A percentile compares a stretch with the other conserved stretches of the same genome.
phyloP scores from a whole-genome alignment of 1,140 invertebrate genomes.

The Procambarus clarkii region DNA sequence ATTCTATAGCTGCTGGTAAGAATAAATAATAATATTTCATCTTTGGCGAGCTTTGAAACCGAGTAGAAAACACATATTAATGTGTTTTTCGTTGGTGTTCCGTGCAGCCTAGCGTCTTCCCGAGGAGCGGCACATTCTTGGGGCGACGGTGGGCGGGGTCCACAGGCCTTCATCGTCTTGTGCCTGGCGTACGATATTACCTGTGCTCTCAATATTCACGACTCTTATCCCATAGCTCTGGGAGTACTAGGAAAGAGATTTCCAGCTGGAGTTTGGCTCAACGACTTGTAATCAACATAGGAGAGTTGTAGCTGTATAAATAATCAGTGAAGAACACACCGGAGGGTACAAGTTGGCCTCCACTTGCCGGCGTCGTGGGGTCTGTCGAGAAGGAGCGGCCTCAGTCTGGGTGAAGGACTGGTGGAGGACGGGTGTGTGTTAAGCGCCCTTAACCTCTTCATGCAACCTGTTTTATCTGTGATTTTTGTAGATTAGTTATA shows the following conservation, averaged over 20 bases:
- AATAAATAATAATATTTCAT: no score
- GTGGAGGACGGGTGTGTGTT: constrained; percentile 36
- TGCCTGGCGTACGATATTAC: background rate
- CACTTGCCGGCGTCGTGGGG: constrained; percentile 9
- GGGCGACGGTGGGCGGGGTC: constrained; percentile 31
- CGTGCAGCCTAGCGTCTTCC: background rate
- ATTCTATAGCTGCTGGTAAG: no score
- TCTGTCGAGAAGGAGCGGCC: constrained; percentile 28
- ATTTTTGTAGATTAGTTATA: constrained; percentile 37
- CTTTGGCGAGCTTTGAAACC: background rate
- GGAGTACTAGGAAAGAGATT: no score
- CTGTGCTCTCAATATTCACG: background rate
- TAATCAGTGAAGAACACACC: no score
- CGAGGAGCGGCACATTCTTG: constrained; percentile 34
- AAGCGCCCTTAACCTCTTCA: constrained; percentile 26
- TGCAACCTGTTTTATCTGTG: constrained; percentile 26
- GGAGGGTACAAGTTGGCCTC: background rate
- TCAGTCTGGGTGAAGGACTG: constrained; percentile 17
- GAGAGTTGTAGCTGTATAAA: no score
- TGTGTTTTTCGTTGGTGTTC: background rate
- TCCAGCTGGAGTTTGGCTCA: no score
- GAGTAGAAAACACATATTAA: background rate
- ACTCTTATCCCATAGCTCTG: background rate
- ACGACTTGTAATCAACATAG: no score
- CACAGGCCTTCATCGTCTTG: constrained; percentile 10